phyloP scores from a whole-genome alignment of 2,113 vertebrate species.

The Drymodes brunneopygia region DNA sequence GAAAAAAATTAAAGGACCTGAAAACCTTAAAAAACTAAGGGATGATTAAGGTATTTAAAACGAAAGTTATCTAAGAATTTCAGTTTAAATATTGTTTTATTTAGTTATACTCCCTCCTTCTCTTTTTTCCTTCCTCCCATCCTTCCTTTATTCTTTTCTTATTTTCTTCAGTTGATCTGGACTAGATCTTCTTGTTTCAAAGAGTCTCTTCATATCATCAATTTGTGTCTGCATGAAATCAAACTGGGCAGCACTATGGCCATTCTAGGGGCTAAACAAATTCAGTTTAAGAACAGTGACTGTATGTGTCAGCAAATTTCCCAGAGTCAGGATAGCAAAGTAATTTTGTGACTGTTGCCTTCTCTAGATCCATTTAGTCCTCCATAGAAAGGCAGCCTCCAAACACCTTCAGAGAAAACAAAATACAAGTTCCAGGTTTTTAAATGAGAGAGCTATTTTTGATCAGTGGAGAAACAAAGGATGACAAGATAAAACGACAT shows the following conservation, averaged over 20 bases:
- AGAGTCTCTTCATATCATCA: not conserved
- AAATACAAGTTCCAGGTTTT: not conserved
- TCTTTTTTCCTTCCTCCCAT: not conserved
- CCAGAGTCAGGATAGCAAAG: not conserved
- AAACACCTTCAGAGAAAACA: not conserved
- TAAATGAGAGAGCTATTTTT: not conserved
- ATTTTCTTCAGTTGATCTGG: not conserved
- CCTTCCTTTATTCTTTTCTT: not conserved
- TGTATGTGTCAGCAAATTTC: not conserved
- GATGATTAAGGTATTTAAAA: not conserved
- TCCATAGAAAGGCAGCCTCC: not conserved
- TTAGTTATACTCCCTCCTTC: not conserved
- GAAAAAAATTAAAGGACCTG: not conserved
- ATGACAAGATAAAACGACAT: not conserved
- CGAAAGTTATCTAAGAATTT: not conserved
- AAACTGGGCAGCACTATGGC: not conserved
- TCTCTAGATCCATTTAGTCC: not conserved
- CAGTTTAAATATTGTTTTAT: not conserved
- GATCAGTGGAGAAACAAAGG: not conserved
- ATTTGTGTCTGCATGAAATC: not conserved
- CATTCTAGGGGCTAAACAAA: not conserved
- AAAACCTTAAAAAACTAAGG: not conserved
- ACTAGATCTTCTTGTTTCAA: not conserved
- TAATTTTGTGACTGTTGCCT: not conserved
- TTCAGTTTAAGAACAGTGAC: not conserved